A percentile compares a stretch with the other conserved stretches of the same genome.
Evolutionary conservation across 2,113 vertebrate genomes (phyloP).

Genomic region (Edolisoma coerulescens): DNA sequence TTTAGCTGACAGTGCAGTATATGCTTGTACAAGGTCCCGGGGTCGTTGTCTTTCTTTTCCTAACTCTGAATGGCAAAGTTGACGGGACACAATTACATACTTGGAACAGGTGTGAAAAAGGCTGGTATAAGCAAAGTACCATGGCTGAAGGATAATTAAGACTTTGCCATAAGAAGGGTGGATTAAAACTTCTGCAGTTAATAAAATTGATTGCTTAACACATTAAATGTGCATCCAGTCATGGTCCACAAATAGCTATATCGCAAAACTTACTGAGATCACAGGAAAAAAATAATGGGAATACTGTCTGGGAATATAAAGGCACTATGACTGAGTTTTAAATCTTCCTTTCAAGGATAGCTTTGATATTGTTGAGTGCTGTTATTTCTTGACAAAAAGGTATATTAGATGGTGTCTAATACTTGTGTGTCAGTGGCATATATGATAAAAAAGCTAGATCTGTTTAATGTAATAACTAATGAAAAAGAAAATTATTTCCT

Average conservation of each 20-base stretch:
- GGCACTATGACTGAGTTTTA: background rate
- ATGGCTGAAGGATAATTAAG: background rate
- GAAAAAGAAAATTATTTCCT: background rate
- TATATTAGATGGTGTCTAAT: background rate
- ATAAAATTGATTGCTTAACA: background rate
- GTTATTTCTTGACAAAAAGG: background rate
- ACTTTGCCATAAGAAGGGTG: background rate
- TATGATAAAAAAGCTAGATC: background rate
- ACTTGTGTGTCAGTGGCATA: background rate
- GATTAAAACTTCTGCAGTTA: background rate
- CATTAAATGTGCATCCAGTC: background rate
- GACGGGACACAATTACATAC: background rate
- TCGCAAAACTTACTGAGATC: background rate
- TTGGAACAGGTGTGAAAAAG: background rate
- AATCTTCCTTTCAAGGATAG: background rate
- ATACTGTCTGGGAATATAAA: background rate
- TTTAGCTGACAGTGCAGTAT: background rate
- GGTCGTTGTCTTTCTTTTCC: background rate
- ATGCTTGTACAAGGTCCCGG: background rate
- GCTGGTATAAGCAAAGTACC: background rate
- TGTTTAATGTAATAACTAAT: background rate
- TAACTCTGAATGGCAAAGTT: background rate
- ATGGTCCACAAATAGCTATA: background rate
- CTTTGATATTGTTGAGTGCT: background rate
- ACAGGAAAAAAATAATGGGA: background rate